Evolutionary conservation across 2,888 invertebrate species (phyloP).

Genomic region (Eupeodes latifasciatus): DNA sequence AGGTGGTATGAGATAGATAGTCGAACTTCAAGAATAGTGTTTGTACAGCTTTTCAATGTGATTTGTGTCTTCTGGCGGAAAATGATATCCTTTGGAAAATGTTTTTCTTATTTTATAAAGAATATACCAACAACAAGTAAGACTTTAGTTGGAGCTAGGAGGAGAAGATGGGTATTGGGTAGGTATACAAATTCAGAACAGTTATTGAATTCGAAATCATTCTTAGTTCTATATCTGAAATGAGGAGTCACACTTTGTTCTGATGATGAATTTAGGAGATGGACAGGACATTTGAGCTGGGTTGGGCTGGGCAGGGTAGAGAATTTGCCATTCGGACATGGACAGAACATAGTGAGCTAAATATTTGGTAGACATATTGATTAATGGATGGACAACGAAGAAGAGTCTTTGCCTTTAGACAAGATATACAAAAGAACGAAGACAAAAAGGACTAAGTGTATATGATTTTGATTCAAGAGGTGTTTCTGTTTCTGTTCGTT

Average conservation of each 20-base stretch:
- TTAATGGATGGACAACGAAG: not conserved
- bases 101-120: slow-evolving; percentile 21
- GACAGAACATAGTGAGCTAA: not conserved
- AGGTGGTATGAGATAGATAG: not conserved
- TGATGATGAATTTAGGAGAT: too few species aligned
- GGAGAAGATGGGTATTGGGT: too few species aligned
- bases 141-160: not conserved
- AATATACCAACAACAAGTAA: not conserved
- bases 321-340: not conserved
- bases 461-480: slow-evolving; percentile 10
- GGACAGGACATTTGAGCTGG: not conserved
- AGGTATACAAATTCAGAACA: slow-evolving; percentile 27
- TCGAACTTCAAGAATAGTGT: slow-evolving; percentile 23
- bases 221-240: not conserved
- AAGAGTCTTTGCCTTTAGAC: too few species aligned
- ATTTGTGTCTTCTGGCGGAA: slow-evolving; percentile 52
- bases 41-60: slow-evolving; percentile 49
- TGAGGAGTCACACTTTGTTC: slow-evolving; percentile 7
- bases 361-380: slow-evolving; percentile 21
- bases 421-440: not conserved
- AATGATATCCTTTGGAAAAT: slow-evolving; percentile 43
- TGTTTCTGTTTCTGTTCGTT: slow-evolving; percentile 14
- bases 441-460: not conserved
- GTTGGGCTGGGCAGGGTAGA: too few species aligned
- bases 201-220: slow-evolving; percentile 55